Conservation (phyloP, 2,797 vertebrate genomes). For the Channallabes apus region DNA sequence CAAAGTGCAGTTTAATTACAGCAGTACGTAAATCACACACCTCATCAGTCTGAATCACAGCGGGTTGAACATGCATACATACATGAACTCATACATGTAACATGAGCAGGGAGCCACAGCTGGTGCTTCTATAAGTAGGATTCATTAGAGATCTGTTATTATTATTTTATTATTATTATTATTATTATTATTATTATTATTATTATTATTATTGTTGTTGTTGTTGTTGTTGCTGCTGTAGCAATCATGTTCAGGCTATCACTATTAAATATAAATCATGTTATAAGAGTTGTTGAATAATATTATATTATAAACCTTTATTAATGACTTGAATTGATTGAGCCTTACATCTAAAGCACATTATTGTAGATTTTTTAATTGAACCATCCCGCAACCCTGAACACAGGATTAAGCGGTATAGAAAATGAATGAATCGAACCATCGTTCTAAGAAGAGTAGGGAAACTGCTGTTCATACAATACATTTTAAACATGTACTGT, state of each 20-base stretch:
- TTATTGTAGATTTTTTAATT: no score
- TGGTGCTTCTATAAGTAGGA: background rate
- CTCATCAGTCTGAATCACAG: slow-evolving; percentile 18
- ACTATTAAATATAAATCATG: background rate
- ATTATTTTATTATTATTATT: background rate
- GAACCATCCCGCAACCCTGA: no score
- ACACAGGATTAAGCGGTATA: no score
- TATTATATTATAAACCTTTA: background rate
- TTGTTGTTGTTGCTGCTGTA: background rate
- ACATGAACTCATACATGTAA: background rate
- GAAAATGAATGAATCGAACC: no score
- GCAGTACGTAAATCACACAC: slow-evolving; percentile 55
- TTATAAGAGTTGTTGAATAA: background rate
- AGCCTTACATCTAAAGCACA: background rate
- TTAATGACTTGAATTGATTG: background rate
- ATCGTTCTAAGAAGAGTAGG: no score
- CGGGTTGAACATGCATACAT: background rate
- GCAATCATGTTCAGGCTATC: background rate
- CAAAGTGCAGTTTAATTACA: slow-evolving; percentile 64
- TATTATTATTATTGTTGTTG: background rate
- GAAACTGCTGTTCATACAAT: background rate
- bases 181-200: background rate
- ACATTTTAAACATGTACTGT: background rate
- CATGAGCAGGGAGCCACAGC: background rate
- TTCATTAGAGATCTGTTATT: background rate